These are phyloP conservation scores for Chroicocephalus ridibundus DNA, from an alignment of 2,113 vertebrate species.

Conservation along the genomic window DNA sequence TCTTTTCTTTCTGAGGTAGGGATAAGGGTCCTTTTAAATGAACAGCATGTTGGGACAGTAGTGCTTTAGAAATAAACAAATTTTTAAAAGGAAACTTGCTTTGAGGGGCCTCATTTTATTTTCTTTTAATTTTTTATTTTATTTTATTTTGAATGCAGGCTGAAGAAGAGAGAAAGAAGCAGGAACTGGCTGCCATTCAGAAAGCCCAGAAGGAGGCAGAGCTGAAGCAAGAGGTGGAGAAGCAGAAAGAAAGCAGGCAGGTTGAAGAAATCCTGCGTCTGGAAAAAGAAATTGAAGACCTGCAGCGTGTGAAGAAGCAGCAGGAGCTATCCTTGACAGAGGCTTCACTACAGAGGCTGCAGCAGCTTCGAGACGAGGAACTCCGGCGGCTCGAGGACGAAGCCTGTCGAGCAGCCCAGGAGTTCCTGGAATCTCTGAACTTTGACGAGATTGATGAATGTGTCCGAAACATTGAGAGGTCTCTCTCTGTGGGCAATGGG, in stretches of 20 bases:
- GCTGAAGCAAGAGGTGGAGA: slow-evolving; percentile 64
- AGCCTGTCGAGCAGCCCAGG: slow-evolving; percentile 91
- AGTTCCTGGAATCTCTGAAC: slow-evolving; percentile 94
- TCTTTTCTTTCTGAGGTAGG: background rate
- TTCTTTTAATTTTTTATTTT: background rate
- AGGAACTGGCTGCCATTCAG: slow-evolving; percentile 61
- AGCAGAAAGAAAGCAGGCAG: slow-evolving; percentile 85
- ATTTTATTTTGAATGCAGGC: slow-evolving; percentile 55
- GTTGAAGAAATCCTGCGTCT: slow-evolving; percentile 96
- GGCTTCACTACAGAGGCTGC: slow-evolving; percentile 87
- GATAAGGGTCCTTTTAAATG: background rate
- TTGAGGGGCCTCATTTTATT: background rate
- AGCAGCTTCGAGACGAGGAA: slow-evolving; percentile 89
- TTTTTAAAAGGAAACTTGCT: background rate
- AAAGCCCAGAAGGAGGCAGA: slow-evolving; percentile 66
- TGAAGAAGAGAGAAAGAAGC: slow-evolving; percentile 67
- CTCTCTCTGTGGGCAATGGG: slow-evolving; percentile 71
- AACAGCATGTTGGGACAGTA: background rate
- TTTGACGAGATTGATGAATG: slow-evolving; percentile 97
- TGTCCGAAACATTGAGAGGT: slow-evolving; percentile 91
- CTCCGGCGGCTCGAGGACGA: slow-evolving; percentile 90
- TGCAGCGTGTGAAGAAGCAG: slow-evolving; percentile 91
- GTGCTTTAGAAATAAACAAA: background rate
- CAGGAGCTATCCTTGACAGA: slow-evolving; percentile 92
- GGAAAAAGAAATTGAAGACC: slow-evolving; percentile 91